phyloP scores from a whole-genome alignment of 2,888 invertebrate species.

The Amiota mariae region DNA sequence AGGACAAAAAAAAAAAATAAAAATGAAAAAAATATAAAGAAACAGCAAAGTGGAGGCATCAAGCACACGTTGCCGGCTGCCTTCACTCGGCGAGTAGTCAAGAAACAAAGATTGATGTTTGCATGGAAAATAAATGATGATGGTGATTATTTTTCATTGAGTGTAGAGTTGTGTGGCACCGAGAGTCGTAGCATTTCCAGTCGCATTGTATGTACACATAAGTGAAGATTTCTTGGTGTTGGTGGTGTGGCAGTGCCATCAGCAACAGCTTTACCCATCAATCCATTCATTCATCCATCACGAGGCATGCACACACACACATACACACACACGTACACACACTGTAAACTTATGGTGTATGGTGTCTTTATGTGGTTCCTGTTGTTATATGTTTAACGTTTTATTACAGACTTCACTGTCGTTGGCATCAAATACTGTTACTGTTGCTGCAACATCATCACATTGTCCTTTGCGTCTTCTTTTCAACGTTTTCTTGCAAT shows the following conservation, averaged over 20 bases:
- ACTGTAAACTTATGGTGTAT: neutral
- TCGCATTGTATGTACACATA: neutral
- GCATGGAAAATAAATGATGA: conserved; percentile 71
- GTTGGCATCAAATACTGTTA: neutral
- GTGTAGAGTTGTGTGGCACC: conserved; percentile 41
- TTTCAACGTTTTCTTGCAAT: neutral
- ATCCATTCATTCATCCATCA: conserved; percentile 28
- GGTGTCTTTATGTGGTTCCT: conserved; percentile 10
- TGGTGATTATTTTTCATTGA: conserved; percentile 73
- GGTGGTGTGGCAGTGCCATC: conserved; percentile 19
- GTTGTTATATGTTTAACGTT: conserved; percentile 11
- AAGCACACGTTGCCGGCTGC: conserved; percentile 8
- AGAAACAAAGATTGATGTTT: conserved; percentile 69
- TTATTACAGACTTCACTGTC: neutral
- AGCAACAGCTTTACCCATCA: conserved; percentile 28
- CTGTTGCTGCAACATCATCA: neutral
- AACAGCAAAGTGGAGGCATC: conserved; percentile 17
- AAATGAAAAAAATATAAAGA: neutral
- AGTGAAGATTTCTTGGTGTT: neutral
- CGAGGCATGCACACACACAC: neutral
- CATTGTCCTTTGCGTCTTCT: neutral
- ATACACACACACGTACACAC: neutral
- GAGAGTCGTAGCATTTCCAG: neutral
- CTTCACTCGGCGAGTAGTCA: neutral
- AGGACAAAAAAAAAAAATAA: too few species aligned